Conservation (phyloP, 2,797 vertebrate genomes). For the Salmo trutta region DNA sequence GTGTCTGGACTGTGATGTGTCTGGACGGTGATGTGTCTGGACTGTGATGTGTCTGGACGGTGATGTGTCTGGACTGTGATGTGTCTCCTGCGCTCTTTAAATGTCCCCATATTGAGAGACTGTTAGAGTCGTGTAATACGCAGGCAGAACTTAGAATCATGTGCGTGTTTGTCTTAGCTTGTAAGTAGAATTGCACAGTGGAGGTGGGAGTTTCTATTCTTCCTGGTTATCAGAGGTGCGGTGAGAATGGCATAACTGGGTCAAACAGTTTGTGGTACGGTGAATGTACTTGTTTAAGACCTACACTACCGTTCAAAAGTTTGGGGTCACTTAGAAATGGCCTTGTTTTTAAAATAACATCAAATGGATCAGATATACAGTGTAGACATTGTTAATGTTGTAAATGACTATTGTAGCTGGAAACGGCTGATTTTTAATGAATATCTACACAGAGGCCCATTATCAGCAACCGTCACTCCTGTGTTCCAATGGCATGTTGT, state of each 20-base stretch:
- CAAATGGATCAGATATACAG: too few species aligned
- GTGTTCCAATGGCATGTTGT: too few species aligned
- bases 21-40: too few species aligned
- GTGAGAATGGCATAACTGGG: background rate
- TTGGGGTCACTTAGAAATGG: too few species aligned
- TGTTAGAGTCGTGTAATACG: constrained; percentile 1
- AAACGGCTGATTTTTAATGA: too few species aligned
- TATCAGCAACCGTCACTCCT: too few species aligned
- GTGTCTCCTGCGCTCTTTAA: constrained; percentile 6
- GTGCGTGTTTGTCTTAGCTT: background rate
- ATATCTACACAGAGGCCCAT: too few species aligned
- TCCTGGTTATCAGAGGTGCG: background rate
- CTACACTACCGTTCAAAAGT: background rate
- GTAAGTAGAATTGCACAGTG: background rate
- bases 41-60: background rate
- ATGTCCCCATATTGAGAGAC: background rate
- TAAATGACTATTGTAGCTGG: too few species aligned
- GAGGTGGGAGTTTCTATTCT: background rate
- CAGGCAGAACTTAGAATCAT: too few species aligned
- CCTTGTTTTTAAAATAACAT: too few species aligned
- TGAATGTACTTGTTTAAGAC: background rate
- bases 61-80: constrained; percentile 20
- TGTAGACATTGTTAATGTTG: too few species aligned
- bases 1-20: too few species aligned
- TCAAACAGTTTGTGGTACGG: background rate